Percentiles rank a stretch among this genome's conserved stretches.
Evolutionary conservation across 2,113 vertebrate species (phyloP).

Genomic region (Ammodytes marinus): DNA sequence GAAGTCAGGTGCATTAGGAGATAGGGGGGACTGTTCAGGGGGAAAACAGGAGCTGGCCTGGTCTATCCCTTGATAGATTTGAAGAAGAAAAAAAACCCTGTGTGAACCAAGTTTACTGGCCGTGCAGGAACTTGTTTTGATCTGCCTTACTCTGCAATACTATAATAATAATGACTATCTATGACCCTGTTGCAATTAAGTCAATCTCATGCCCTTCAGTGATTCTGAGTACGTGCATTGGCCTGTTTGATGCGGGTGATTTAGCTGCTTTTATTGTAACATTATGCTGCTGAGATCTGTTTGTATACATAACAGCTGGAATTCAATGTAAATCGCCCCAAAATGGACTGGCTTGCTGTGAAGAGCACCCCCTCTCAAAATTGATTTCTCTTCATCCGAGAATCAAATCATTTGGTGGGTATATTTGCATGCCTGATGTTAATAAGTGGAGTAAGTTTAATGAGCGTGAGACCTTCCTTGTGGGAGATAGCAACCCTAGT

Average conservation of each 20-base stretch:
- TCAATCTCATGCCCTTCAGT: conserved; percentile 43
- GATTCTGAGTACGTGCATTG: conserved; percentile 31
- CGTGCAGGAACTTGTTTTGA: conserved; percentile 55
- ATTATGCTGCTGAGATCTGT: conserved; percentile 33
- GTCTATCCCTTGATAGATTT: conserved; percentile 13
- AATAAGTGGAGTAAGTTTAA: too few species aligned
- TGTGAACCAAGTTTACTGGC: conserved; percentile 30
- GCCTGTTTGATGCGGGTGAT: conserved; percentile 36
- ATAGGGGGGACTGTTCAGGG: not conserved
- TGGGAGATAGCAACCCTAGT: too few species aligned
- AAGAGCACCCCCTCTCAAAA: too few species aligned
- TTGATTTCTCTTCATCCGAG: too few species aligned
- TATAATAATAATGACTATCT: not conserved
- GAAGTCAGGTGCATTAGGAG: conserved; percentile 47
- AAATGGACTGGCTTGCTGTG: too few species aligned
- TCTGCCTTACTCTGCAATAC: conserved; percentile 11
- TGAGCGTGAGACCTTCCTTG: too few species aligned
- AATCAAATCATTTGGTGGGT: too few species aligned
- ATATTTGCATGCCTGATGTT: too few species aligned
- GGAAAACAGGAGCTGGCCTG: not conserved
- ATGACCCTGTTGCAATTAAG: conserved; percentile 38
- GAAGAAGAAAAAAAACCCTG: conserved; percentile 4
- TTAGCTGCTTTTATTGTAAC: conserved; percentile 30
- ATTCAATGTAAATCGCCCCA: too few species aligned
- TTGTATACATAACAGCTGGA: not conserved